Conservation (phyloP, 2,797 vertebrate species). For the Enteromius thamalakanensis region DNA sequence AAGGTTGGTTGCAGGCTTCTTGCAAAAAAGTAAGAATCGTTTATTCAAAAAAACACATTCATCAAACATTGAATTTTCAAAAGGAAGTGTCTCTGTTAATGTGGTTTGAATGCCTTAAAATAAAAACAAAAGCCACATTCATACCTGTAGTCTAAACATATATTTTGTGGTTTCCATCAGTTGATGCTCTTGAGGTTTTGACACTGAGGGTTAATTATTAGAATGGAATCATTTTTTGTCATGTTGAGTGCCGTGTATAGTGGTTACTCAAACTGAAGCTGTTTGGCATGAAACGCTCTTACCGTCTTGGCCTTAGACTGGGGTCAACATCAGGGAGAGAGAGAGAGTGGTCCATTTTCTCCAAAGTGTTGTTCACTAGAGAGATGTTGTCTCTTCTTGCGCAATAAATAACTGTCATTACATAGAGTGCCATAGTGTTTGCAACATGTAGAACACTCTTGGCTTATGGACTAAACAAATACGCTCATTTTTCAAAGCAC, state of each 20-base stretch:
- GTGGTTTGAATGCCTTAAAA: neutral
- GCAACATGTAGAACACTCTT: constrained; percentile 60
- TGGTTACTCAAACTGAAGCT: constrained; percentile 60
- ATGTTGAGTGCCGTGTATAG: constrained; percentile 54
- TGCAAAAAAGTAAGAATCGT: neutral
- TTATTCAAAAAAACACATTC: neutral
- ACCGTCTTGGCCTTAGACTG: constrained; percentile 67
- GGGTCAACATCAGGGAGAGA: constrained; percentile 70
- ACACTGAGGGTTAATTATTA: constrained; percentile 51
- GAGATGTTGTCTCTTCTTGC: constrained; percentile 74
- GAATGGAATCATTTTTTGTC: constrained; percentile 60
- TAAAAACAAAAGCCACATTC: constrained; percentile 8
- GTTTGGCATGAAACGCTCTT: constrained; percentile 74
- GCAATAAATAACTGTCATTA: constrained; percentile 80
- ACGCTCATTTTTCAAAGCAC: constrained; percentile 53
- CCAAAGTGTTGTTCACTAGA: constrained; percentile 80
- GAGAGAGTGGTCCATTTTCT: constrained; percentile 79
- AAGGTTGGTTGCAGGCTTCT: neutral
- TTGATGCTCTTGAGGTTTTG: constrained; percentile 56
- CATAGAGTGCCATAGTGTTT: constrained; percentile 70
- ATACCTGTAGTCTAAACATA: neutral
- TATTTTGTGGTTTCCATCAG: constrained; percentile 14
- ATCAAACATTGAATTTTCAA: neutral
- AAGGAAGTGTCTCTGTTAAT: neutral
- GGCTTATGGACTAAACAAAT: constrained; percentile 61